These are phyloP conservation scores for Acleris literana DNA, from an alignment of 2,888 invertebrate genomes.

Conservation along the genomic window DNA sequence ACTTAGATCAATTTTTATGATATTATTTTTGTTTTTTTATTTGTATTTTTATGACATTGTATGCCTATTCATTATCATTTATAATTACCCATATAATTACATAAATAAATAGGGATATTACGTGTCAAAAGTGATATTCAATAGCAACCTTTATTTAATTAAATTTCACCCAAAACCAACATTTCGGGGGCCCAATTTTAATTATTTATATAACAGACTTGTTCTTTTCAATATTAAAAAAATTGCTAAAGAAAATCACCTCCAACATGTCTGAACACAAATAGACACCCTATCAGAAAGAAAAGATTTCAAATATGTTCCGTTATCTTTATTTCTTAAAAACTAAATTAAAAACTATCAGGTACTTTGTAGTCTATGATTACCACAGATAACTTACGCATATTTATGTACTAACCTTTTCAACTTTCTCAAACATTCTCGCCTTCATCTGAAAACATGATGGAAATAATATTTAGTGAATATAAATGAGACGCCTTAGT, in stretches of 20 bases:
- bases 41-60: not conserved
- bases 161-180: slow-evolving; percentile 16
- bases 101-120: slow-evolving; percentile 57
- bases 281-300: slow-evolving; percentile 72
- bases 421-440: slow-evolving; percentile 98
- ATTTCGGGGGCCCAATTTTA: too few relatives aligned
- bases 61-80: not conserved
- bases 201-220: too few relatives aligned
- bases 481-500: not conserved
- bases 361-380: slow-evolving; percentile 7
- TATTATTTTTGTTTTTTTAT: too few relatives aligned
- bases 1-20: too few relatives aligned
- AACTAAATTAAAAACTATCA: slow-evolving; percentile 38
- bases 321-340: slow-evolving; percentile 63
- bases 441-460: slow-evolving; percentile 93
- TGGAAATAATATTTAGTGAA: slow-evolving; percentile 37
- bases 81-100: not conserved
- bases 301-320: slow-evolving; percentile 61
- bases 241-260: slow-evolving; percentile 67
- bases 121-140: slow-evolving; percentile 78
- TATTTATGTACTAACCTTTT: slow-evolving; percentile 91
- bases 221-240: too few relatives aligned
- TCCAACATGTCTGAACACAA: slow-evolving; percentile 80
- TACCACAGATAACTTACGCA: slow-evolving; percentile 48
- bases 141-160: slow-evolving; percentile 44